Conservation (phyloP, 1,140 invertebrate genomes). For the Atta colombica region DNA sequence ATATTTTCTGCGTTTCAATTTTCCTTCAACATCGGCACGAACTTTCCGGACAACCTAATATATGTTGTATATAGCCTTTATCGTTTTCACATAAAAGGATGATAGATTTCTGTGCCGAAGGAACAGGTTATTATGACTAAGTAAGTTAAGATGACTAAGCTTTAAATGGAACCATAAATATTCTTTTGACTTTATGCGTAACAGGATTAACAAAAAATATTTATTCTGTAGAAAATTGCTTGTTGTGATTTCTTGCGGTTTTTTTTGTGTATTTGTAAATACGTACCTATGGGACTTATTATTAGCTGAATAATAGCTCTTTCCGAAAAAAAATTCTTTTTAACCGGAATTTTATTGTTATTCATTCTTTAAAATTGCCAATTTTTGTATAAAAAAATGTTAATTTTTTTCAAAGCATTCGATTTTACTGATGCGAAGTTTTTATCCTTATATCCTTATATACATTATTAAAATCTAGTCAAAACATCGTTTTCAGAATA, state of each 20-base stretch:
- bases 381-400: not conserved
- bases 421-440: not conserved
- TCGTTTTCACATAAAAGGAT: slow-evolving; percentile 11
- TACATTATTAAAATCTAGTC: not conserved
- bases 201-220: slow-evolving; percentile 32
- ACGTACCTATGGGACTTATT: not conserved
- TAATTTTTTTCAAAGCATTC: not conserved
- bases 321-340: not conserved
- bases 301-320: not conserved
- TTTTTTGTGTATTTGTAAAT: slow-evolving; percentile 2
- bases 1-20: too few relatives aligned
- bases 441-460: not conserved
- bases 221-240: not conserved
- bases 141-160: slow-evolving; percentile 30
- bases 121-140: not conserved
- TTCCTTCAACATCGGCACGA: too few relatives aligned
- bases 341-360: not conserved
- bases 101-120: not conserved
- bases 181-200: slow-evolving; percentile 6
- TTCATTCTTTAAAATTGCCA: not conserved
- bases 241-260: slow-evolving; percentile 2
- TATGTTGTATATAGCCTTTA: not conserved
- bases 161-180: not conserved
- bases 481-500: not conserved
- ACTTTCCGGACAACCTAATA: too few relatives aligned